Percentiles rank a stretch among this genome's conserved stretches.
Evolutionary conservation across 2,888 invertebrate species (phyloP).

Genomic region (Fragum sueziense): DNA sequence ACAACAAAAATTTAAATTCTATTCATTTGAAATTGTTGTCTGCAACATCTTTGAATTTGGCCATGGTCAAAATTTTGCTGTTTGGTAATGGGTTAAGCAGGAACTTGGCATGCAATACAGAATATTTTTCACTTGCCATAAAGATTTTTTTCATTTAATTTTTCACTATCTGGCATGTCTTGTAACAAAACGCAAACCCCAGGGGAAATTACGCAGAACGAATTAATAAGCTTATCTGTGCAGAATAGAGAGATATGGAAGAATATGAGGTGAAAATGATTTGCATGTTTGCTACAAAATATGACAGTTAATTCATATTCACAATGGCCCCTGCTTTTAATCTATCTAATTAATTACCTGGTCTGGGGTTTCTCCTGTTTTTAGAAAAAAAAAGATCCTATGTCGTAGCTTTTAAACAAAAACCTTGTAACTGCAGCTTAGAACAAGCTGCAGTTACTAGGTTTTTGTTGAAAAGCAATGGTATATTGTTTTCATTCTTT

Average conservation of each 20-base stretch:
- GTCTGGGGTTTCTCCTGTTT: too few species aligned
- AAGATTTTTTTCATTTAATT: too few species aligned
- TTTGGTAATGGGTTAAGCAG: too few species aligned
- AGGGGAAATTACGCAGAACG: conserved; percentile 9
- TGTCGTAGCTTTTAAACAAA: too few species aligned
- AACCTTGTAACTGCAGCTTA: too few species aligned
- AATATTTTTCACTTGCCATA: background rate
- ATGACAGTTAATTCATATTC: background rate
- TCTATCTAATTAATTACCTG: background rate
- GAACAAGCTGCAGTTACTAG: too few species aligned
- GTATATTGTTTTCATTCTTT: background rate
- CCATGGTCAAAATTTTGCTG: too few species aligned
- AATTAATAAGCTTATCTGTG: background rate
- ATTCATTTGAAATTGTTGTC: too few species aligned
- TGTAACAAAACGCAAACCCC: background rate
- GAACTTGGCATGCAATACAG: background rate
- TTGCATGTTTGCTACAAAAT: background rate
- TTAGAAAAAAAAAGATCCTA: background rate
- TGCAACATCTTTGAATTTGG: too few species aligned
- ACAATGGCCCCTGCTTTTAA: background rate
- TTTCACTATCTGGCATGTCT: too few species aligned
- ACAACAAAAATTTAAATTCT: too few species aligned
- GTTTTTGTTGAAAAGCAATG: background rate
- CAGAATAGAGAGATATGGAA: background rate
- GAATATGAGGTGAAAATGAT: conserved; percentile 5